phyloP scores from a whole-genome alignment of 2,113 vertebrate species.

The Paramormyrops kingsleyae region DNA sequence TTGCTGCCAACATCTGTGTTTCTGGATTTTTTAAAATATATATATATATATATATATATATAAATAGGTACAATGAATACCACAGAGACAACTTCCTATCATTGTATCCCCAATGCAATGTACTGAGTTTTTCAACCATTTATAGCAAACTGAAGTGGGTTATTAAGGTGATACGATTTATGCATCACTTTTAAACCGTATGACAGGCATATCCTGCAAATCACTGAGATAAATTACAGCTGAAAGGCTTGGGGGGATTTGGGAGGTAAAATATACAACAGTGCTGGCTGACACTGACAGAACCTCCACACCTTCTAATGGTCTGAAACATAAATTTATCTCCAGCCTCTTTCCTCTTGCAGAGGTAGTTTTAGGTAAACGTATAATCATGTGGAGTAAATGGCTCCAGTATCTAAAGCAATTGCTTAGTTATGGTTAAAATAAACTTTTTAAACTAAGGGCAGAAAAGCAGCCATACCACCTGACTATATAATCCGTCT shows the following conservation, averaged over 20 bases:
- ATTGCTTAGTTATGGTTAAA: neutral
- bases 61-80: neutral
- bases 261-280: neutral
- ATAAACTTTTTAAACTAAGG: neutral
- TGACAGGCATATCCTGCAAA: neutral
- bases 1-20: neutral
- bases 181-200: neutral
- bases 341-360: neutral
- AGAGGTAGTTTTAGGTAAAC: neutral
- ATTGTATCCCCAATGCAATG: neutral
- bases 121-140: neutral
- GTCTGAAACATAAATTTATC: neutral
- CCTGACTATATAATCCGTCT: neutral
- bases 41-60: neutral
- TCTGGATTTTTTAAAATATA: neutral
- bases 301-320: neutral
- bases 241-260: neutral
- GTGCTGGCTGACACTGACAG: neutral
- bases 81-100: neutral
- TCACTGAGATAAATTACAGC: neutral
- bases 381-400: neutral
- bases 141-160: neutral
- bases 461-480: neutral
- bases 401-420: neutral
- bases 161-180: constrained; percentile 2